Evolutionary conservation across 2,888 invertebrate genomes (phyloP).

Genomic region (Hemistola chrysoprasaria): DNA sequence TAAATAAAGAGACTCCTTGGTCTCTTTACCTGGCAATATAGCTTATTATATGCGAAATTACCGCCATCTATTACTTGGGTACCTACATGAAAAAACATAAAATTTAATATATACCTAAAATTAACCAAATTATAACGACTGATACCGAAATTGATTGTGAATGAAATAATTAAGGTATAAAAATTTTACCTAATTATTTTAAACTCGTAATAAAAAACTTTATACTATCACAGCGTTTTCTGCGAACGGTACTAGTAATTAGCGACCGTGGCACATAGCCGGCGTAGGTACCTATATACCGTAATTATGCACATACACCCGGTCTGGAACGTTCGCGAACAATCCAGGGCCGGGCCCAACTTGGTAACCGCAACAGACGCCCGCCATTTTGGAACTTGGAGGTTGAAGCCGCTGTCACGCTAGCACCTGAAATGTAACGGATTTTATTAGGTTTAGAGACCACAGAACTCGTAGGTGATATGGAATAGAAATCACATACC

Average conservation of each 20-base stretch:
- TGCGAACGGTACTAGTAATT: conserved; percentile 69
- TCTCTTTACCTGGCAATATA: too few species aligned
- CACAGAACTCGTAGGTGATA: neutral
- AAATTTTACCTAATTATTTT: too few species aligned
- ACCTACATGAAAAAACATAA: too few species aligned
- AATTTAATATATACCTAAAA: too few species aligned
- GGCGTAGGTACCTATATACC: conserved; percentile 73
- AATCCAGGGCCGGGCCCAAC: conserved; percentile 80
- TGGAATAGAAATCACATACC: too few species aligned
- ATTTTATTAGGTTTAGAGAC: neutral
- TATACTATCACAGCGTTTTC: conserved; percentile 2
- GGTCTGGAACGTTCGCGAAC: conserved; percentile 75
- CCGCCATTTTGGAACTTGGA: conserved; percentile 74
- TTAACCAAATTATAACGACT: too few species aligned
- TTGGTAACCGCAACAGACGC: conserved; percentile 77
- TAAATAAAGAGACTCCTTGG: too few species aligned
- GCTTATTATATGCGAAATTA: too few species aligned
- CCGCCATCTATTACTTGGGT: too few species aligned
- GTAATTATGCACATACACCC: conserved; percentile 74
- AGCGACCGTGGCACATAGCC: conserved; percentile 71
- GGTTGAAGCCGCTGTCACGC: conserved; percentile 72
- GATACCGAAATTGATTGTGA: too few species aligned
- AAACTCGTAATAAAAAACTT: neutral
- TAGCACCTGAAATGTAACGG: conserved; percentile 70
- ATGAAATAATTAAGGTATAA: too few species aligned